Evolutionary conservation across 2,797 vertebrate species (phyloP), one percentile per base, ranked within the genome.

Genomic region (Smutsia temminckii): DNA sequence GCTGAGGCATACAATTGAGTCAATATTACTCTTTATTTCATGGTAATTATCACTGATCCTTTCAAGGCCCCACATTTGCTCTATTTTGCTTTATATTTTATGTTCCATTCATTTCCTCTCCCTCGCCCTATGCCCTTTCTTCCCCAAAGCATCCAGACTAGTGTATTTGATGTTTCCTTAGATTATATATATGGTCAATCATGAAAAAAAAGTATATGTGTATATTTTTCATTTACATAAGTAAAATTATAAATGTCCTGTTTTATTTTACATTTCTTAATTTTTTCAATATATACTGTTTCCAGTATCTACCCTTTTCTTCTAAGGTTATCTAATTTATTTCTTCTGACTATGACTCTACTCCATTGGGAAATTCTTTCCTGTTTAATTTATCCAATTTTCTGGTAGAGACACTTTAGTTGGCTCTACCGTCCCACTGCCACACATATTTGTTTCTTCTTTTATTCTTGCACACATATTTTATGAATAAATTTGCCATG

Each of bases 21-120:
- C 69, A 85, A 75, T 88, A 78, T 85, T 37, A 80, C n/a, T 71
- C 42, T 80, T 94, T 88, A 88, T 97, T 96, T 61, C 75, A 80
- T 80, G 14, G 49, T 86, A 72, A 95, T 92, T 91, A 72, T 87
- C 32, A 92, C 1, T 85, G 34, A 87, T 90, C 80, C 16, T 78
- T 93, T 95, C 40, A 91, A 91, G 85, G 68, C 1, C 55, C 16
- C 37, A 75, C 66, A 59, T 3, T 92, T 92, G 20, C 59, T 53
- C 92, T 55, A 63, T 87, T 92, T 87, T 71, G 66, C 61, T 75
- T 89, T 66, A 13, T 34, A 88, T 71, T 90, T 93, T 27, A 66
- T 94, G 81, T 78, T 75, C 6, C 29, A 77, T 84, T 95, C 16
- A 63, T 84, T 91, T 90, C n/a, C 37, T 74, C 32, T 63, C 5